Base-by-base conservation (phyloP, 2,888 invertebrate species). In the Apamea sordens region DNA sequence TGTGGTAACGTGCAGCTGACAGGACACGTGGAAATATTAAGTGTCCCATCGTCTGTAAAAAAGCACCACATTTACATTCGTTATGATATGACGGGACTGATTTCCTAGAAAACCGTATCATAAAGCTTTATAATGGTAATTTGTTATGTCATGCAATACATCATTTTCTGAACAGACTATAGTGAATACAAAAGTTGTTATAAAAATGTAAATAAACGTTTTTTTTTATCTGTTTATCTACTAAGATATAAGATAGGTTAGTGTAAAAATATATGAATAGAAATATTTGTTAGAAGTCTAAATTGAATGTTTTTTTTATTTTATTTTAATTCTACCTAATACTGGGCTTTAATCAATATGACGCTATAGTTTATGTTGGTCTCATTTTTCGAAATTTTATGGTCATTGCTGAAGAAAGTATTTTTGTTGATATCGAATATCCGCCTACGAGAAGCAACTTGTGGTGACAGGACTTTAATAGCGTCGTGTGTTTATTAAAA, bases 131-230 rank as follows among this genome's bases (percentile, higher is more conserved):
- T 50, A 18, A 18, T 53, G 8, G 21, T 53, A 7, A 53, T 53
- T 53, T 32, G 41, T 10, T 24, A 59, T 10, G 24, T 68, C 18
- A 28, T 72, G 2, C 13, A 72, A 56, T 2, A 24, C 67, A 56
- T 36, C 0, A 7, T 28, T 63, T 73, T 28, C n/a, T 56, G 24
- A 64, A 47, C 64, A 56, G 53, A 73, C 53, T 72, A 21, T 56
- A 80, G 21, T 61, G 7, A 41, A 44, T 18, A 53, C 8, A 56
- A 63, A 59, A 47, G 28, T 80, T 80, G 83, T 82, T 80, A 64
- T 82, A 69, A 76, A 76, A 47, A 47, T 80, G 71, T 76, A 83
- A 78, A 79, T 73, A 83, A 24, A 64, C 18, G 41, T 77, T 73
- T 82, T 69, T 69, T 67, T 50, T 73, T 79, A 15, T 64, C 44